These are phyloP conservation scores for Melipona beecheii DNA, from an alignment of 2,888 invertebrate species.

Conservation along the genomic window DNA sequence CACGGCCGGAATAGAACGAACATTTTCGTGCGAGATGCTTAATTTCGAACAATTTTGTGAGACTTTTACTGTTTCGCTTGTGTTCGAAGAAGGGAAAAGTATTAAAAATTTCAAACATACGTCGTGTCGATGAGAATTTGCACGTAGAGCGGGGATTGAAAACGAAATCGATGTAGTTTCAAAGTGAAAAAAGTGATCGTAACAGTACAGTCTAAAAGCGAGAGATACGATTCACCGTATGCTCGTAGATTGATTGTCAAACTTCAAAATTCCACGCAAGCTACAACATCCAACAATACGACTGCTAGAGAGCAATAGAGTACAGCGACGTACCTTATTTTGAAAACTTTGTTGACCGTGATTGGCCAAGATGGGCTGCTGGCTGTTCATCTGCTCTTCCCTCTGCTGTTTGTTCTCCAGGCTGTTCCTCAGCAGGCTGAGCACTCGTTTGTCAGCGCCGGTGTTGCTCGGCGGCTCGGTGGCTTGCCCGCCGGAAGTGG, in stretches of 20 bases:
- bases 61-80: too few species aligned
- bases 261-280: not conserved
- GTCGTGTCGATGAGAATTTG: too few species aligned
- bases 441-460: conserved; percentile 89
- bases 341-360: conserved; percentile 81
- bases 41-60: too few species aligned
- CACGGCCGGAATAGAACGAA: not conserved
- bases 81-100: too few species aligned
- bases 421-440: conserved; percentile 89
- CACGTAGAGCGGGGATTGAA: too few species aligned
- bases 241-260: too few species aligned
- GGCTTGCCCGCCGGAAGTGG: conserved; percentile 70
- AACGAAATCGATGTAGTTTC: too few species aligned
- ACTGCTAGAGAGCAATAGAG: not conserved
- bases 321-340: conserved; percentile 74
- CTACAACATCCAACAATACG: not conserved
- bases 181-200: too few species aligned
- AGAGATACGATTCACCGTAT: too few species aligned
- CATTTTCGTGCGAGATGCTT: not conserved
- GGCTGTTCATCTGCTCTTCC: conserved; percentile 80
- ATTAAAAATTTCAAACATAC: too few species aligned
- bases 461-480: conserved; percentile 76
- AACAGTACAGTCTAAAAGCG: too few species aligned
- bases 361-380: conserved; percentile 78
- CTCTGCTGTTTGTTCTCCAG: conserved; percentile 87